Conservation (phyloP, 2,888 invertebrate genomes). For the Tetrapedia diversipes region DNA sequence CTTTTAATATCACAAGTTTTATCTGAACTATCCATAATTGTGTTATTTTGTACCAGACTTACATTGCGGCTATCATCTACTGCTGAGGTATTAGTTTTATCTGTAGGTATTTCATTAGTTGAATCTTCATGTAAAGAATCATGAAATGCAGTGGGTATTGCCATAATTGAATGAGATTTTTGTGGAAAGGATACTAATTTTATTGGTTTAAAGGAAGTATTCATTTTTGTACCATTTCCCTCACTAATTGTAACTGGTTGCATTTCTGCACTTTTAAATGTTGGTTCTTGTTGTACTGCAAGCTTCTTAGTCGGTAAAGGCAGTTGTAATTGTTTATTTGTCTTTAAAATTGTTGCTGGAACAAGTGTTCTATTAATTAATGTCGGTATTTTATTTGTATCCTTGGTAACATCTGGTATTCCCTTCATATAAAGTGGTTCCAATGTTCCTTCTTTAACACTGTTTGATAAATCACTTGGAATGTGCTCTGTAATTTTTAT, state of each 20-base stretch:
- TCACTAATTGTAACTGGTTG: conserved; percentile 67
- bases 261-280: conserved; percentile 78
- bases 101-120: conserved; percentile 12
- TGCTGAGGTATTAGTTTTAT: background rate
- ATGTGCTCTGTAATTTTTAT: conserved; percentile 32
- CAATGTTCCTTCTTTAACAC: conserved; percentile 15
- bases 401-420: conserved; percentile 71
- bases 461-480: conserved; percentile 30
- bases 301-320: conserved; percentile 67
- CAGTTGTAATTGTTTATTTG: conserved; percentile 74
- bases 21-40: background rate
- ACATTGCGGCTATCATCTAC: background rate
- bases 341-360: conserved; percentile 73
- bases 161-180: conserved; percentile 62
- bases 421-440: conserved; percentile 76
- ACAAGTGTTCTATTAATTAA: conserved; percentile 72
- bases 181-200: conserved; percentile 70
- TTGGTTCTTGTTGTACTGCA: conserved; percentile 61
- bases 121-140: conserved; percentile 45
- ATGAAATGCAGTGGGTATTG: conserved; percentile 64
- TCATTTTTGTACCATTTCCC: conserved; percentile 34
- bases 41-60: conserved; percentile 6
- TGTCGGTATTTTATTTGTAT: conserved; percentile 75
- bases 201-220: conserved; percentile 73
- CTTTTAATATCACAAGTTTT: conserved; percentile 33